Evolutionary conservation across 2,888 invertebrate species (phyloP).

Genomic region (Stegana nigrithorax): DNA sequence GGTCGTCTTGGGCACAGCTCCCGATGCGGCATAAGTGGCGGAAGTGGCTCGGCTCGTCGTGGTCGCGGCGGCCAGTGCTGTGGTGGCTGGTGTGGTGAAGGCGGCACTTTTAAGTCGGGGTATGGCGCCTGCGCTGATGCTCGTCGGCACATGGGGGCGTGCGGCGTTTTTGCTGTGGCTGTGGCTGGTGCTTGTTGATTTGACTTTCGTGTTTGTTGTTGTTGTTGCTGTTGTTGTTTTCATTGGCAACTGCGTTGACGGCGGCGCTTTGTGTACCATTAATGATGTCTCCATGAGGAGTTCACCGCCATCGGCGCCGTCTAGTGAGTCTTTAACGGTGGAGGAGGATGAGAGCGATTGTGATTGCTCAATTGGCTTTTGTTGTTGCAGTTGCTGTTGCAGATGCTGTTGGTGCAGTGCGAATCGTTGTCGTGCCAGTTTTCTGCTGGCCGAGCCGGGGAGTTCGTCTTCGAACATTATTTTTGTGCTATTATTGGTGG

Average conservation of each 20-base stretch:
- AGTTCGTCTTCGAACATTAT: conserved; percentile 17
- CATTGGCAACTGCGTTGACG: conserved; percentile 27
- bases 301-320: conserved; percentile 50
- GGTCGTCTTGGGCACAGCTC: conserved; percentile 50
- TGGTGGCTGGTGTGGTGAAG: conserved; percentile 24
- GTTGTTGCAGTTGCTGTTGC: conserved; percentile 32
- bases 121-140: conserved; percentile 39
- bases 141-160: conserved; percentile 23
- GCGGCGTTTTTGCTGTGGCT: too few species aligned
- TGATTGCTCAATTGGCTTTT: conserved; percentile 35
- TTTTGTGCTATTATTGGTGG: conserved; percentile 36
- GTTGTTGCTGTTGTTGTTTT: too few species aligned
- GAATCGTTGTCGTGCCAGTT: conserved; percentile 64
- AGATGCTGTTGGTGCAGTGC: conserved; percentile 54
- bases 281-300: conserved; percentile 66
- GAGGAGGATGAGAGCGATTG: conserved; percentile 54
- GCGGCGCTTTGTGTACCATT: conserved; percentile 51
- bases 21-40: conserved; percentile 30
- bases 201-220: too few species aligned
- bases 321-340: conserved; percentile 50
- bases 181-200: too few species aligned
- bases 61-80: conserved; percentile 9
- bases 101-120: conserved; percentile 40
- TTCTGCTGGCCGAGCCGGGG: conserved; percentile 41
- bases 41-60: conserved; percentile 23